Conservation (phyloP, 2,888 invertebrate species). For the Flexamia atlantica region DNA sequence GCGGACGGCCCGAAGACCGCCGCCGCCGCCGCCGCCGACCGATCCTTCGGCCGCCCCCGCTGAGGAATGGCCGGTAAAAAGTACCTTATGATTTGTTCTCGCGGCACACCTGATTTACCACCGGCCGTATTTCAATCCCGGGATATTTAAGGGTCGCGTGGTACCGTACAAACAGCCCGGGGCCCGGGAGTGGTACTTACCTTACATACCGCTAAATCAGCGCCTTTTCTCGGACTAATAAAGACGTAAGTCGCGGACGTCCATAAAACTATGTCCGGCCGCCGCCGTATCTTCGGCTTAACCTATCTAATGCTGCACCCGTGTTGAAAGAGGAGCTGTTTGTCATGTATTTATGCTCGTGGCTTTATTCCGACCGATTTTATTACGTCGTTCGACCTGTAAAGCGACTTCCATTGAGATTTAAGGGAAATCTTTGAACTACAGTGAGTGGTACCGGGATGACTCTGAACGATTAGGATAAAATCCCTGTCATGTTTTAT, state of each 20-base stretch:
- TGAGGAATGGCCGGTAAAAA: constrained; percentile 36
- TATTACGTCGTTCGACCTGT: neutral
- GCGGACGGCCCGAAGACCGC: constrained; percentile 13
- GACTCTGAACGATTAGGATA: too few relatives aligned
- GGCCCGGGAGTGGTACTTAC: constrained; percentile 33
- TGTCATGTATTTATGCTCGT: constrained; percentile 26
- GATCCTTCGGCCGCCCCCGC: constrained; percentile 28
- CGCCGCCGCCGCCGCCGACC: neutral
- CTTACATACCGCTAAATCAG: constrained; percentile 12
- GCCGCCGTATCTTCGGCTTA: constrained; percentile 32
- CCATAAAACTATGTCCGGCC: constrained; percentile 22
- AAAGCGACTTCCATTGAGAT: neutral
- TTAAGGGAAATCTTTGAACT: too few relatives aligned
- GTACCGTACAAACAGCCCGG: constrained; percentile 23
- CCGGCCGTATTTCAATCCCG: constrained; percentile 21
- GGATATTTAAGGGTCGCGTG: constrained; percentile 40
- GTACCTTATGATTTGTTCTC: constrained; percentile 37
- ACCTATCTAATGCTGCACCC: constrained; percentile 22
- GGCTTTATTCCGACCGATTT: constrained; percentile 5
- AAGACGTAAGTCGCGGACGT: constrained; percentile 23
- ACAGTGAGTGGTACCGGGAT: too few relatives aligned
- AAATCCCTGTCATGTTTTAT: too few relatives aligned
- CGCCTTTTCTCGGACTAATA: constrained; percentile 22
- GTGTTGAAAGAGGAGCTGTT: constrained; percentile 17
- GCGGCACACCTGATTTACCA: neutral